Evolutionary conservation across 2,888 invertebrate species (phyloP).

Genomic region (Seira sanloemensis): DNA sequence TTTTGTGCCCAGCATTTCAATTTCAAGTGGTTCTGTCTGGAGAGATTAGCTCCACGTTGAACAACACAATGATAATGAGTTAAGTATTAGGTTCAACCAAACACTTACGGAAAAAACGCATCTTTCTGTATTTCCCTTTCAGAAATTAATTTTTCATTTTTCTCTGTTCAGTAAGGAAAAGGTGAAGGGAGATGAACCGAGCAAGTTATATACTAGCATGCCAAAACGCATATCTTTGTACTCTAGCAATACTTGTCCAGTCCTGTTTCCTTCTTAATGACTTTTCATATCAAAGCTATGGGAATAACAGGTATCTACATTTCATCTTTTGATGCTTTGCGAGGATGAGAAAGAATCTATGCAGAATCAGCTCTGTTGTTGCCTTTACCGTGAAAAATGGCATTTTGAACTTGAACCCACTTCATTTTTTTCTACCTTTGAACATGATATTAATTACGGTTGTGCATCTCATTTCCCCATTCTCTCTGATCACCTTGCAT

Average conservation of each 20-base stretch:
- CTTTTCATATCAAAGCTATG: constrained; percentile 47
- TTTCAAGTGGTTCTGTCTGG: constrained; percentile 25
- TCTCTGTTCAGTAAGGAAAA: constrained; percentile 5
- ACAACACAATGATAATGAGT: constrained; percentile 42
- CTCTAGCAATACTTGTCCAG: no score
- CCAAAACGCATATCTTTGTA: constrained; percentile 16
- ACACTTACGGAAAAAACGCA: not conserved
- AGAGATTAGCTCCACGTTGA: constrained; percentile 16
- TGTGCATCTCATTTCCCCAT: not conserved
- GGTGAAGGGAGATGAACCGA: not conserved
- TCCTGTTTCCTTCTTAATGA: constrained; percentile 35
- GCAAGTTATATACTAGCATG: constrained; percentile 25
- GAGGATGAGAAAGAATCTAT: not conserved
- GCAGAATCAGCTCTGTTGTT: not conserved
- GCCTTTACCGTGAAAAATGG: not conserved
- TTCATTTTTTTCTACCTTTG: no score
- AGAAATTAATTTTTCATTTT: not conserved
- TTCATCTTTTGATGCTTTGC: not conserved
- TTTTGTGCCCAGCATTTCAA: not conserved
- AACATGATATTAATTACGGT: not conserved
- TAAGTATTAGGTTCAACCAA: constrained; percentile 41
- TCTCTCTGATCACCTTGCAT: not conserved
- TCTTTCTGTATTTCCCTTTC: constrained; percentile 20
- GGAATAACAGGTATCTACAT: not conserved
- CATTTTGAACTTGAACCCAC: not conserved